phyloP scores from a whole-genome alignment of 2,888 invertebrate species.

The Meteorus colon region DNA sequence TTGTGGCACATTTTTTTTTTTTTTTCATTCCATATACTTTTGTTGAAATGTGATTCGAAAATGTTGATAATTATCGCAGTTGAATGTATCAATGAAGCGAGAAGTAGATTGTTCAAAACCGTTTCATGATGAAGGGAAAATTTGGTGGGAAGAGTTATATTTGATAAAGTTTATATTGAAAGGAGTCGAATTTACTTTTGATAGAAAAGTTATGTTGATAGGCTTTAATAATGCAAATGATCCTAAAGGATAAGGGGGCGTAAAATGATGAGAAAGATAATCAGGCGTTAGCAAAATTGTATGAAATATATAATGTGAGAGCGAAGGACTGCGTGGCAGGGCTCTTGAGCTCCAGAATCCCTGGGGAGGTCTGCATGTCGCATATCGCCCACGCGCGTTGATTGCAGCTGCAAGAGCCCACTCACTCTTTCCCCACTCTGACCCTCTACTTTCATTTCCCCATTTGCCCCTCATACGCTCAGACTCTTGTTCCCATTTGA shows the following conservation, averaged over 20 bases:
- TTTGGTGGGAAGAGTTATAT: no score
- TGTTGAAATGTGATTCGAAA: no score
- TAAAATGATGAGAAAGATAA: background rate
- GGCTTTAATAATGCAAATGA: no score
- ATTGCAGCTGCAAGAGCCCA: conserved; percentile 45
- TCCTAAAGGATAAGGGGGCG: background rate
- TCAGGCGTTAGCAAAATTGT: background rate
- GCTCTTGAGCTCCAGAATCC: conserved; percentile 38
- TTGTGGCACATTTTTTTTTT: no score
- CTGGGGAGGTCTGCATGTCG: conserved; percentile 39
- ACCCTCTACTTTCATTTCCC: conserved; percentile 1
- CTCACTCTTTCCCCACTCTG: conserved; percentile 23
- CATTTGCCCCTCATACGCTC: background rate
- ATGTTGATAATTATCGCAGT: no score
- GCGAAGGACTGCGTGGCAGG: conserved; percentile 4
- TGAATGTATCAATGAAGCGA: no score
- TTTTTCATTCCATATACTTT: no score
- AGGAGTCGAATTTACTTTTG: no score
- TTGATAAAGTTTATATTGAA: no score
- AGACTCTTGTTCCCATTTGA: conserved; percentile 32
- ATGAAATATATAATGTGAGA: background rate
- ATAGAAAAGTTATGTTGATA: no score
- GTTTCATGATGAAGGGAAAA: no score
- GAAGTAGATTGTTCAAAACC: no score
- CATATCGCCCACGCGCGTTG: conserved; percentile 44